Conservation (phyloP, 2,888 invertebrate genomes). For the Limnephilus marmoratus region DNA sequence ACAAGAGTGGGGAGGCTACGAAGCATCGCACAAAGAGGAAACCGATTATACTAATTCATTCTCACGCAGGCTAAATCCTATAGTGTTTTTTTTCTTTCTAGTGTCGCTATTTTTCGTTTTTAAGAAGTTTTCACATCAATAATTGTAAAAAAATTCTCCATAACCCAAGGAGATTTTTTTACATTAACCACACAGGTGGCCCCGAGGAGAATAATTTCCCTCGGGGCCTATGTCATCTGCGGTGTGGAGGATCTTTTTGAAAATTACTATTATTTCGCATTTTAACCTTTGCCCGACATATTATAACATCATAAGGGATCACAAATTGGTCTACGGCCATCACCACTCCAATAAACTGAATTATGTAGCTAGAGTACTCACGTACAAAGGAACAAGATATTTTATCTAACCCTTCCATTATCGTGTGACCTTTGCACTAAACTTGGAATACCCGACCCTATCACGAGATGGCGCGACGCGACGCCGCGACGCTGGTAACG, state of each 20-base stretch:
- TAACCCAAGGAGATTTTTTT: background rate
- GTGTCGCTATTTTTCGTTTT: no score
- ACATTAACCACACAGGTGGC: no score
- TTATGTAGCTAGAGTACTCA: background rate
- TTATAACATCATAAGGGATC: background rate
- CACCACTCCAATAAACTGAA: background rate
- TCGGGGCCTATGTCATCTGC: no score
- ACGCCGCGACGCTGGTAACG: no score
- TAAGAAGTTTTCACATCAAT: no score
- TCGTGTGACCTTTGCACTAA: background rate
- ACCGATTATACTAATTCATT: no score
- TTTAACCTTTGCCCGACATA: background rate
- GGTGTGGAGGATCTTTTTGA: no score
- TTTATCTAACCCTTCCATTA: background rate
- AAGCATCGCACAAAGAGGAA: no score
- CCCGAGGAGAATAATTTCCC: no score
- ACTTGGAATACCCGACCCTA: background rate
- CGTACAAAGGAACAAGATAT: slow-evolving; percentile 2
- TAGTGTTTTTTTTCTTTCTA: no score
- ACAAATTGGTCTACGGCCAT: background rate
- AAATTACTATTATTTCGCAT: background rate
- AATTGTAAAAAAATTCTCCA: background rate
- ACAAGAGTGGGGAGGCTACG: no score
- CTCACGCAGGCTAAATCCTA: no score
- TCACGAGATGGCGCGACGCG: background rate